These are phyloP conservation scores for Drosophila dives DNA, from an alignment of 2,888 invertebrate species.

Conservation along the genomic window DNA sequence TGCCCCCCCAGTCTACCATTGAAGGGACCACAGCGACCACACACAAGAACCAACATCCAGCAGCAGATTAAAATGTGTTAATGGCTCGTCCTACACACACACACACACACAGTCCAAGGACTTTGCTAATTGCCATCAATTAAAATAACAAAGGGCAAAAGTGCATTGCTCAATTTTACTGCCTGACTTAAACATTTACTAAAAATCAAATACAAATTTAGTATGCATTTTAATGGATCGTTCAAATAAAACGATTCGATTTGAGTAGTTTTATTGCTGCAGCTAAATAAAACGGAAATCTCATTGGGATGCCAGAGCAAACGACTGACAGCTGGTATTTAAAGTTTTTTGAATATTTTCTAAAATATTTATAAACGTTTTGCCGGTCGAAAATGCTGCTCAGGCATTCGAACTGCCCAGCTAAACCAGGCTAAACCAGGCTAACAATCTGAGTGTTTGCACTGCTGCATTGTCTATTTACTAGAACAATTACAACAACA, in stretches of 20 bases:
- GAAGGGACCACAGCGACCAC: constrained; percentile 53
- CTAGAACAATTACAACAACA: constrained; percentile 4
- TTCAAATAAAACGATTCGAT: constrained; percentile 5
- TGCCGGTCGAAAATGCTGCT: constrained; percentile 29
- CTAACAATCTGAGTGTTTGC: constrained; percentile 29
- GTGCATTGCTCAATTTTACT: constrained; percentile 22
- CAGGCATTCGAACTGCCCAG: constrained; percentile 19
- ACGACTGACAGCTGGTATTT: constrained; percentile 50
- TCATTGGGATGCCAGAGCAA: constrained; percentile 2
- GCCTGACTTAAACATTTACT: constrained; percentile 14
- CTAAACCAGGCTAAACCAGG: too few species aligned
- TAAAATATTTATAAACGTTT: constrained; percentile 58
- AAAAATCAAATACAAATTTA: constrained; percentile 33
- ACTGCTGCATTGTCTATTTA: constrained; percentile 35
- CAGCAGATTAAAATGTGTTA: constrained; percentile 81
- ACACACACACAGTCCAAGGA: constrained; percentile 8
- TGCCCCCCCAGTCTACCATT: constrained; percentile 10
- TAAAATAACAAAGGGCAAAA: constrained; percentile 64
- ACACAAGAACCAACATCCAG: constrained; percentile 72
- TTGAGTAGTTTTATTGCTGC: not conserved
- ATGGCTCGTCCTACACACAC: constrained; percentile 55
- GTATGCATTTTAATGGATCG: constrained; percentile 56
- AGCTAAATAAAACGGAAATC: constrained; percentile 7
- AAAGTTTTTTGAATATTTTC: constrained; percentile 54
- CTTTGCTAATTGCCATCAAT: constrained; percentile 72